These are phyloP conservation scores for Sitobion miscanthi DNA, from an alignment of 1,140 invertebrate species.

Conservation along the genomic window DNA sequence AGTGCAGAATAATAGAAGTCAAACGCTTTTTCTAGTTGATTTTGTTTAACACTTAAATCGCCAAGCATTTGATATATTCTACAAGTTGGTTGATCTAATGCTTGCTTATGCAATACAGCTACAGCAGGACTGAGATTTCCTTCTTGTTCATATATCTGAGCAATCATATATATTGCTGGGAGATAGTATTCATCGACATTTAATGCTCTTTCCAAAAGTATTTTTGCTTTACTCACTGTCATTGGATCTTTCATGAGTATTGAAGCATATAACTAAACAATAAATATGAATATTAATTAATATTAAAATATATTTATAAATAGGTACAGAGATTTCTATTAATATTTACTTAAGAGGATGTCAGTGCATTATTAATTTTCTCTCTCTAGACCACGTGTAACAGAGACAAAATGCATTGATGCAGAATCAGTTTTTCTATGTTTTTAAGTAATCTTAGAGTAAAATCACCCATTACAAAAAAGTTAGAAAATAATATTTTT, in stretches of 20 bases:
- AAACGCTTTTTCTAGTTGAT: slow-evolving; percentile 74
- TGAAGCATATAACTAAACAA: slow-evolving; percentile 72
- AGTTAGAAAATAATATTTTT: too few relatives aligned
- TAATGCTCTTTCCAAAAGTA: slow-evolving; percentile 74
- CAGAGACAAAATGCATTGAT: too few relatives aligned
- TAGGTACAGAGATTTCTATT: neutral
- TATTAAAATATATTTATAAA: neutral
- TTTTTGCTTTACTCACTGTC: slow-evolving; percentile 70
- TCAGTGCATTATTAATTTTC: too few relatives aligned
- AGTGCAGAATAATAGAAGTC: slow-evolving; percentile 75
- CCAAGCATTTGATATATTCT: slow-evolving; percentile 75
- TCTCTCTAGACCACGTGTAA: too few relatives aligned
- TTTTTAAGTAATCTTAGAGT: too few relatives aligned
- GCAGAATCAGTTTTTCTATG: too few relatives aligned
- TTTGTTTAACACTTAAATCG: slow-evolving; percentile 67
- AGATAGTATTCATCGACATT: slow-evolving; percentile 71
- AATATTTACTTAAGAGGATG: neutral
- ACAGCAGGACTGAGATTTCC: slow-evolving; percentile 69
- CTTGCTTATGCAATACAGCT: slow-evolving; percentile 69
- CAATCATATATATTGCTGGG: slow-evolving; percentile 74
- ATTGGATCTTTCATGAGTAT: slow-evolving; percentile 75
- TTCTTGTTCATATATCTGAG: slow-evolving; percentile 70
- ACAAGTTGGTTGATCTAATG: slow-evolving; percentile 69
- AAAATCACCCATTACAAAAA: too few relatives aligned
- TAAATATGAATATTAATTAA: slow-evolving; percentile 44